phyloP scores from a whole-genome alignment of 2,888 invertebrate species.

The Ischnus inquisitorius region DNA sequence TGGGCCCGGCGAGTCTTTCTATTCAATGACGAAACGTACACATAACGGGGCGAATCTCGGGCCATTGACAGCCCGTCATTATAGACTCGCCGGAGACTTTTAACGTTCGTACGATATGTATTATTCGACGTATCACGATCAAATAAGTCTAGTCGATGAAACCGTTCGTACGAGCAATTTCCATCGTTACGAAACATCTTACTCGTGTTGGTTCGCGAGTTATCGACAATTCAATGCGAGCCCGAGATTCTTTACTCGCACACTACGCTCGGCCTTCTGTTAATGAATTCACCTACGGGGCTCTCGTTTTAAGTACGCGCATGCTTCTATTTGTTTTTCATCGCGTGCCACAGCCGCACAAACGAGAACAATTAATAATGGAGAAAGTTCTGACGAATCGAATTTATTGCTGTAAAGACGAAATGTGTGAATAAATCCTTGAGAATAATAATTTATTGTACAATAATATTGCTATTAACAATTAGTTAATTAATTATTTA shows the following conservation, averaged over 20 bases:
- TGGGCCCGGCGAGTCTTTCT: constrained; percentile 72
- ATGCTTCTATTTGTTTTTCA: constrained; percentile 52
- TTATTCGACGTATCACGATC: constrained; percentile 67
- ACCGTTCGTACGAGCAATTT: not conserved
- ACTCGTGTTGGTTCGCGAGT: constrained; percentile 26
- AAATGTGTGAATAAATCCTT: no score
- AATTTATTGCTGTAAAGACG: no score
- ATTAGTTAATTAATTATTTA: no score
- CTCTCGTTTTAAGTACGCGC: constrained; percentile 5
- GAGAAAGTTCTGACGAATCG: not conserved
- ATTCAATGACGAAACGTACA: constrained; percentile 74
- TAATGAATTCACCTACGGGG: constrained; percentile 34
- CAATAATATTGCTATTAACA: no score
- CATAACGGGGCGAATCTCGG: constrained; percentile 58
- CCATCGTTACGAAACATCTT: constrained; percentile 22
- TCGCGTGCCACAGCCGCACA: constrained; percentile 18
- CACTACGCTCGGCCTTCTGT: not conserved
- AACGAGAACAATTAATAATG: constrained; percentile 23
- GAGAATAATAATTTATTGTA: no score
- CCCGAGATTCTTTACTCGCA: constrained; percentile 44
- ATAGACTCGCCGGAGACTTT: constrained; percentile 69
- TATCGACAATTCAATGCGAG: constrained; percentile 53
- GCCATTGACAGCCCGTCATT: constrained; percentile 84
- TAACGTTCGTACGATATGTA: constrained; percentile 67
- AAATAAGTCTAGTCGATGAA: constrained; percentile 51